Percentiles rank a stretch among this genome's conserved stretches.
These are phyloP conservation scores for Mellivora capensis DNA, from an alignment of 2,113 vertebrate genomes.

Conservation along the genomic window DNA sequence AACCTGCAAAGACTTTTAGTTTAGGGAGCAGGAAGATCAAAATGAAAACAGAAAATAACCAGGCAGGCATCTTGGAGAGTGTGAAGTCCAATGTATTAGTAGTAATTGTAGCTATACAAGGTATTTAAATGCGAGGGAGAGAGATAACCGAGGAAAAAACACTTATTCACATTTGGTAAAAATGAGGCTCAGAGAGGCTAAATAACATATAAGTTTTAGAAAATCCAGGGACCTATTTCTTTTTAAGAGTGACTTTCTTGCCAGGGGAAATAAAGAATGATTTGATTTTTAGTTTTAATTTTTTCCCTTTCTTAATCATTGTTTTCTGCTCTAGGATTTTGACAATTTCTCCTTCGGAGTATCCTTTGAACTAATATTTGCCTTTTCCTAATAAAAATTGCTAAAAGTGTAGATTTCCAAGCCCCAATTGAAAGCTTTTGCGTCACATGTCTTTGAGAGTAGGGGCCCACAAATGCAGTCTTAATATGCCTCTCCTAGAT, in stretches of 20 bases:
- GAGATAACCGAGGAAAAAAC: background rate
- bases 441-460: background rate
- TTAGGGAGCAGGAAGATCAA: background rate
- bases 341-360: background rate
- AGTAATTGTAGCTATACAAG: background rate
- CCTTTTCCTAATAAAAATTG: background rate
- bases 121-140: background rate
- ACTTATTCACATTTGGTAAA: background rate
- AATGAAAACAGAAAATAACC: conserved; percentile 17
- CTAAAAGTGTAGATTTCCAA: background rate
- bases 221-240: background rate
- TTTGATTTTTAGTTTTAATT: background rate
- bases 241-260: background rate
- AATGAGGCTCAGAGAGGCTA: background rate
- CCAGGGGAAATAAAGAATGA: background rate
- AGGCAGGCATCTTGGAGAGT: background rate
- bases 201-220: background rate
- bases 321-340: background rate
- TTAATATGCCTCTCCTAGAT: background rate
- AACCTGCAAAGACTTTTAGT: background rate
- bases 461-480: background rate
- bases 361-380: background rate
- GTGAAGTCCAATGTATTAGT: background rate
- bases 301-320: background rate
- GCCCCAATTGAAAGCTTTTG: background rate